Percentiles rank a stretch among this genome's conserved stretches.
Evolutionary conservation across 2,888 invertebrate genomes (phyloP).

Genomic region (Crematogaster levior): DNA sequence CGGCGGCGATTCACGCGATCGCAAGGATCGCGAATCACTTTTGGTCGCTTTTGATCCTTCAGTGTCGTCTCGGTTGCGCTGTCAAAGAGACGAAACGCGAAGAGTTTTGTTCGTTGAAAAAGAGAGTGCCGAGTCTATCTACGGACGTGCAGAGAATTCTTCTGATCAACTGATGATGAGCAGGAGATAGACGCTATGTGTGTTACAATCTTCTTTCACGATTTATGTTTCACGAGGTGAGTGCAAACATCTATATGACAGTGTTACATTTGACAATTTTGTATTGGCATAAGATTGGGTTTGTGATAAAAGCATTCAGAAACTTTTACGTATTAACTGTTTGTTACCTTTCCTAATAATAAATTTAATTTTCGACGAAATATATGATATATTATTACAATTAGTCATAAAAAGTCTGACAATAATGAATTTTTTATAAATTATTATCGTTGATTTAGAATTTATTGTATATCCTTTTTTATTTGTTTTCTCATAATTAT

Average conservation of each 20-base stretch:
- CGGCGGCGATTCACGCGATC: conserved; percentile 65
- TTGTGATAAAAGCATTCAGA: background rate
- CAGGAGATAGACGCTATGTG: conserved; percentile 6
- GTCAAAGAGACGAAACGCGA: conserved; percentile 60
- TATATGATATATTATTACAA: background rate
- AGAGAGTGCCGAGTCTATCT: conserved; percentile 28
- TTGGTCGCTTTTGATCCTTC: conserved; percentile 59
- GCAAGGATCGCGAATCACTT: conserved; percentile 60
- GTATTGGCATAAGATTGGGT: background rate
- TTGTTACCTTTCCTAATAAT: background rate
- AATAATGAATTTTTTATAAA: background rate
- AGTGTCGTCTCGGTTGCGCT: conserved; percentile 61
- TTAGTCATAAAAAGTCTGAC: background rate
- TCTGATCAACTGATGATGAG: conserved; percentile 28
- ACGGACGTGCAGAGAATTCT: conserved; percentile 24
- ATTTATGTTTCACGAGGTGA: conserved; percentile 29
- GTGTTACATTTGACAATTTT: background rate
- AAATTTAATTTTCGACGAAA: background rate
- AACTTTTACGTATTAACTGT: background rate
- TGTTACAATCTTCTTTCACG: conserved; percentile 11
- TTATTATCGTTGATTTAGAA: background rate
- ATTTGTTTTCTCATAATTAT: background rate
- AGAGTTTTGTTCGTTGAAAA: conserved; percentile 44
- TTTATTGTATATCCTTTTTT: background rate
- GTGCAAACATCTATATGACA: background rate